Conservation (phyloP, 2,888 invertebrate species). For the Hermaeophaga mercurialis region DNA sequence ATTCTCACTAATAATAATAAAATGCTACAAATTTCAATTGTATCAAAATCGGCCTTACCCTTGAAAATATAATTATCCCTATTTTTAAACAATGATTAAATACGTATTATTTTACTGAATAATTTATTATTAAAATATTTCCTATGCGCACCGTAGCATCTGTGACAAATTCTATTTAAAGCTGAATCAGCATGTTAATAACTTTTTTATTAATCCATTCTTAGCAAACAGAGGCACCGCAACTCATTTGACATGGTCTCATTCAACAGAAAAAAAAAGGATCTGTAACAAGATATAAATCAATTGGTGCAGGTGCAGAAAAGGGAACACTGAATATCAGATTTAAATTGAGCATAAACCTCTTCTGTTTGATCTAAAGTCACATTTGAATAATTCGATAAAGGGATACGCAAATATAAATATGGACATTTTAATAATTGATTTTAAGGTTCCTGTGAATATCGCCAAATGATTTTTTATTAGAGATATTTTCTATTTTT, state of each 20-base stretch:
- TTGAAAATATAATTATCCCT: too few species aligned
- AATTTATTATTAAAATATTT: slow-evolving; percentile 12
- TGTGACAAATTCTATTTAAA: slow-evolving; percentile 15
- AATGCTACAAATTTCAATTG: too few species aligned
- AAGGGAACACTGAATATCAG: slow-evolving; percentile 26
- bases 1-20: too few species aligned
- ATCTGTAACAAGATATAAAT: slow-evolving; percentile 35
- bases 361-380: slow-evolving; percentile 39
- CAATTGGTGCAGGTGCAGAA: slow-evolving; percentile 43
- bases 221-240: slow-evolving; percentile 35
- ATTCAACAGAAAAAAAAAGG: slow-evolving; percentile 26
- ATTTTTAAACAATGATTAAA: too few species aligned
- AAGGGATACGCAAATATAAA: background rate
- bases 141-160: slow-evolving; percentile 1
- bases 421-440: too few species aligned
- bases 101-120: background rate
- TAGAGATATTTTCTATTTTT: too few species aligned
- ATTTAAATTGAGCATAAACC: slow-evolving; percentile 42
- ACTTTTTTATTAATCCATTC: slow-evolving; percentile 33
- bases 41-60: too few species aligned
- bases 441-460: too few species aligned
- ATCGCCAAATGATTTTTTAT: too few species aligned
- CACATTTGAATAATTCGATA: slow-evolving; percentile 37
- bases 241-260: slow-evolving; percentile 37
- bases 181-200: slow-evolving; percentile 40